These are phyloP conservation scores for Cheumatopsyche charites DNA, from an alignment of 1,140 invertebrate genomes.

Conservation along the genomic window DNA sequence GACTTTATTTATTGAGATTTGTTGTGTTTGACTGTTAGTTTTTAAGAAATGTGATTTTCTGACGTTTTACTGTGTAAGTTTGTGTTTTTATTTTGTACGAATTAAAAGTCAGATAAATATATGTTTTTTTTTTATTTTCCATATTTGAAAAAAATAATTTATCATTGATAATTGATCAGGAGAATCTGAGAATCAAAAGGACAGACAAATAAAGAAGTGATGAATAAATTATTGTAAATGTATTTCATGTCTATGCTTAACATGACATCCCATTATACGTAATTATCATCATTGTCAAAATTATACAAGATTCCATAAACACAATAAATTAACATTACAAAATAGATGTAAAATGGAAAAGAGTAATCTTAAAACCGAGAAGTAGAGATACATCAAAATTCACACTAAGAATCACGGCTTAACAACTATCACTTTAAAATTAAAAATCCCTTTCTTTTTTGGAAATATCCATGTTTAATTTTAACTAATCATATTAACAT, in stretches of 20 bases:
- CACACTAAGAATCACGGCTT: slow-evolving; percentile 49
- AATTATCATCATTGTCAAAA: slow-evolving; percentile 44
- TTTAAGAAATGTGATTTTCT: background rate
- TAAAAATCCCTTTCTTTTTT: slow-evolving; percentile 38
- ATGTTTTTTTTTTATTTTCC: slow-evolving; percentile 3
- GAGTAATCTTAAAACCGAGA: slow-evolving; percentile 44
- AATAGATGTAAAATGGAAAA: slow-evolving; percentile 46
- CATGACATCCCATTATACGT: slow-evolving; percentile 39
- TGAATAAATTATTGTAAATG: slow-evolving; percentile 49
- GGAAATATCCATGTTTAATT: slow-evolving; percentile 37
- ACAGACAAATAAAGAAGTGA: slow-evolving; percentile 31
- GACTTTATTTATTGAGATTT: too few relatives aligned
- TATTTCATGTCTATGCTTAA: slow-evolving; percentile 43
- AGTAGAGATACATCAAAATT: slow-evolving; percentile 48
- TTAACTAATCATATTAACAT: slow-evolving; percentile 43
- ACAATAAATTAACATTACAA: slow-evolving; percentile 49
- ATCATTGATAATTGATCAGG: background rate
- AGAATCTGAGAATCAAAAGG: background rate
- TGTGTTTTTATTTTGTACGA: background rate
- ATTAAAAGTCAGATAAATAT: background rate
- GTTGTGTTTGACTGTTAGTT: too few relatives aligned
- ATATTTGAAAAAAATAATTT: background rate
- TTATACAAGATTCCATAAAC: slow-evolving; percentile 45
- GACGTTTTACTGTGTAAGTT: background rate
- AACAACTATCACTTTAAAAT: slow-evolving; percentile 48